Evolutionary conservation across 1,140 invertebrate species (phyloP).

Genomic region (Arion vulgaris): DNA sequence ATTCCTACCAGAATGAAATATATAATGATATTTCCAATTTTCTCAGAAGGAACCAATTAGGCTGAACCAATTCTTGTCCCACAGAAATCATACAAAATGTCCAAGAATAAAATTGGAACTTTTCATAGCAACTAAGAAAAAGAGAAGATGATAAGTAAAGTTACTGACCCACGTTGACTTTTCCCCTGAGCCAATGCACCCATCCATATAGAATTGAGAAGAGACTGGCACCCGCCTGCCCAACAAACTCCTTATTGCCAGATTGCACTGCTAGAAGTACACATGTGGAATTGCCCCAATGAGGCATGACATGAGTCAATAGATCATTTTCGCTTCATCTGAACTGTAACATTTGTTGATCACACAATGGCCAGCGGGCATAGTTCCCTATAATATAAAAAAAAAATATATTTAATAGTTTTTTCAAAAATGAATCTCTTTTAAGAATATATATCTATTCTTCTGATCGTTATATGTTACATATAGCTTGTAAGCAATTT

Average conservation of each 20-base stretch:
- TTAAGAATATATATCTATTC: too few relatives aligned
- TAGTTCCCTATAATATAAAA: constrained; percentile 61
- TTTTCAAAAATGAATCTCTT: too few relatives aligned
- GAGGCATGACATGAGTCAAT: constrained; percentile 59
- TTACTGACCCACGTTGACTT: not conserved
- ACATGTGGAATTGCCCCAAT: constrained; percentile 68
- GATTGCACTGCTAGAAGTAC: constrained; percentile 68
- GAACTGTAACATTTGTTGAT: constrained; percentile 69
- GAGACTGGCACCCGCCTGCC: constrained; percentile 69
- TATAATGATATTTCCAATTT: too few relatives aligned
- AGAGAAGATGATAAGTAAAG: too few relatives aligned
- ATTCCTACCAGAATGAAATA: too few relatives aligned
- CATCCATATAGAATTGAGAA: constrained; percentile 71
- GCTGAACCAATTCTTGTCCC: too few relatives aligned
- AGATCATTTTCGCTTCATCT: constrained; percentile 67
- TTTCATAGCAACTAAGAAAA: not conserved
- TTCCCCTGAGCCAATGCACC: constrained; percentile 65
- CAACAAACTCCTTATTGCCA: constrained; percentile 70
- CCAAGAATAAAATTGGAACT: too few relatives aligned
- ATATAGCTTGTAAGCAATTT: too few relatives aligned
- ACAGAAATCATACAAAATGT: too few relatives aligned
- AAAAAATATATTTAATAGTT: too few relatives aligned
- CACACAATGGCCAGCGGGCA: constrained; percentile 65
- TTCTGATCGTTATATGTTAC: too few relatives aligned
- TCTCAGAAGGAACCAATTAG: too few relatives aligned